These are phyloP conservation scores for Hetaerina titia DNA, from an alignment of 2,888 invertebrate genomes.

Conservation along the genomic window DNA sequence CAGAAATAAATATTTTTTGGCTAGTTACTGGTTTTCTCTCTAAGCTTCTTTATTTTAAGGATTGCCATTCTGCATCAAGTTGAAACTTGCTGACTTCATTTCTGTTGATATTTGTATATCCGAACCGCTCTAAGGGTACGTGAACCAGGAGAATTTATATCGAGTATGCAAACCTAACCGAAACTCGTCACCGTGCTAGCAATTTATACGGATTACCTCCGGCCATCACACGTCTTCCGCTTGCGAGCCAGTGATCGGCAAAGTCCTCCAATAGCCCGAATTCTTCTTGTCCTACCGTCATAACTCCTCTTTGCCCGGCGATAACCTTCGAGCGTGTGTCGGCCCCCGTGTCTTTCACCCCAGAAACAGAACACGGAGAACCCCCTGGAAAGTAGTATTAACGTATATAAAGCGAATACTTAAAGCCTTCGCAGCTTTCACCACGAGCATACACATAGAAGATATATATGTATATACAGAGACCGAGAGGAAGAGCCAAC, in stretches of 20 bases:
- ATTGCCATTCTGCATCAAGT: too few relatives aligned
- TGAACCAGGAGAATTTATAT: too few relatives aligned
- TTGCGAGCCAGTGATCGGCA: background rate
- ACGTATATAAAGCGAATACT: constrained; percentile 24
- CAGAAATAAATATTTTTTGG: too few relatives aligned
- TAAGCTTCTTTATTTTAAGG: too few relatives aligned
- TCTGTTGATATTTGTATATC: too few relatives aligned
- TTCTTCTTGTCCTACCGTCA: background rate
- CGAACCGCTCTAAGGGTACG: too few relatives aligned
- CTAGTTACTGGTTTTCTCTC: too few relatives aligned
- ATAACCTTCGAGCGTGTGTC: background rate
- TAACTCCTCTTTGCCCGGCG: background rate
- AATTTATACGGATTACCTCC: background rate
- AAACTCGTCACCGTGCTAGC: background rate
- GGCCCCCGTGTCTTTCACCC: background rate
- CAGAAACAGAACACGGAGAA: background rate
- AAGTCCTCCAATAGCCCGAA: background rate
- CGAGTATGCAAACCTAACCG: too few relatives aligned
- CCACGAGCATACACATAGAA: background rate
- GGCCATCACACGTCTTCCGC: background rate
- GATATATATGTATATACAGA: background rate
- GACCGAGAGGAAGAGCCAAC: background rate
- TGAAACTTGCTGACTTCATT: too few relatives aligned
- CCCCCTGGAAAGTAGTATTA: background rate
- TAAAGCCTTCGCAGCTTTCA: background rate